These are phyloP conservation scores for Campylomormyrus tamandua DNA, from an alignment of 2,113 vertebrate genomes.

Conservation along the genomic window DNA sequence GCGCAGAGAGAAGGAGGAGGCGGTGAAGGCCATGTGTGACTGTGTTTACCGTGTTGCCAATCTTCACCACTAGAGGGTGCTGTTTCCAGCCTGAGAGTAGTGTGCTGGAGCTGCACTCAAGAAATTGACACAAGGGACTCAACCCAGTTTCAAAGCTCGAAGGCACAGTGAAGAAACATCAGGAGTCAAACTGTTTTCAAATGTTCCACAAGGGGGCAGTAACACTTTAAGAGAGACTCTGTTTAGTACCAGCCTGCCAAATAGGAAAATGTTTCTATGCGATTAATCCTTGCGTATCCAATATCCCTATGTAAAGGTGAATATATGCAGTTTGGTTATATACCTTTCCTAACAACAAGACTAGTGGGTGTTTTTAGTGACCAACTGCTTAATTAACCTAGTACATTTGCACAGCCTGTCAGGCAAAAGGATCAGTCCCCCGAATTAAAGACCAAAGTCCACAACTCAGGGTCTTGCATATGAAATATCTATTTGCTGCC, in stretches of 20 bases:
- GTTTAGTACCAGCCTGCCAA: neutral
- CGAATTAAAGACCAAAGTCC: neutral
- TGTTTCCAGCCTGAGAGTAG: neutral
- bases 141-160: neutral
- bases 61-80: neutral
- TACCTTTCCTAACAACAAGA: neutral
- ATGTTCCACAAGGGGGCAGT: constrained; percentile 8
- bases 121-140: neutral
- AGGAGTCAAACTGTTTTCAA: neutral
- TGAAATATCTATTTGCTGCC: neutral
- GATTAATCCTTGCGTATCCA: neutral
- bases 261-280: neutral
- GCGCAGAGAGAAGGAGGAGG: constrained; percentile 12
- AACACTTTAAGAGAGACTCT: neutral
- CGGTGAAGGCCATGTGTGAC: neutral
- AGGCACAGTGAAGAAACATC: neutral
- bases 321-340: neutral
- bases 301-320: neutral
- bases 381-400: neutral
- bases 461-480: neutral
- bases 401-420: neutral
- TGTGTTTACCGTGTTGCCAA: neutral
- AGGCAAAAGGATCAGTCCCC: neutral
- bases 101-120: neutral
- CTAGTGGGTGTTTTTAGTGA: neutral